Conservation (phyloP, 2,888 invertebrate genomes). For the Megamerina dolium region DNA sequence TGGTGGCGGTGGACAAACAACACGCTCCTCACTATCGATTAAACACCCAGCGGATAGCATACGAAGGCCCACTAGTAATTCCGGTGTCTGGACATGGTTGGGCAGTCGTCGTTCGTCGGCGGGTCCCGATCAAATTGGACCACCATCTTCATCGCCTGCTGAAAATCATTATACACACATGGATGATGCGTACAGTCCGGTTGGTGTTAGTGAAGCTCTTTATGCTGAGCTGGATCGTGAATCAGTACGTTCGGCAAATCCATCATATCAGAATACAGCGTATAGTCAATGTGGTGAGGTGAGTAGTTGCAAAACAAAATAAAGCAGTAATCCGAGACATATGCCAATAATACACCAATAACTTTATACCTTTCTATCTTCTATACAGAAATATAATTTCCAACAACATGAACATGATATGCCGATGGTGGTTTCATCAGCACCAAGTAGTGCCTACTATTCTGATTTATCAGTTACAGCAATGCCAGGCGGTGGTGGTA, state of each 20-base stretch:
- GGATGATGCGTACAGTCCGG: slow-evolving; percentile 58
- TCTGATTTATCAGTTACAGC: slow-evolving; percentile 59
- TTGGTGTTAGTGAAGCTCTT: slow-evolving; percentile 58
- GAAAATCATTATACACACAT: slow-evolving; percentile 70
- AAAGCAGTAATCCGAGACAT: no score
- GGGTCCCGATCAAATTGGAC: slow-evolving; percentile 51
- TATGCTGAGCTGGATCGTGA: slow-evolving; percentile 67
- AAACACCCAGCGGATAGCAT: slow-evolving; percentile 50
- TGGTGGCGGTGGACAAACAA: slow-evolving; percentile 39
- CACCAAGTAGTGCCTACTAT: slow-evolving; percentile 71
- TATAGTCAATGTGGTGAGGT: slow-evolving; percentile 55
- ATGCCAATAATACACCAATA: no score
- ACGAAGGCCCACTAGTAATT: slow-evolving; percentile 48
- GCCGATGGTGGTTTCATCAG: slow-evolving; percentile 55
- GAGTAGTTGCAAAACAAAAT: slow-evolving; percentile 5
- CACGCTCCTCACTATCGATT: slow-evolving; percentile 44
- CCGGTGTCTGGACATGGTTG: slow-evolving; percentile 49
- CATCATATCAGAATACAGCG: slow-evolving; percentile 67
- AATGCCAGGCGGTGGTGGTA: slow-evolving; percentile 46
- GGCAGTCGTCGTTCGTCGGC: slow-evolving; percentile 46
- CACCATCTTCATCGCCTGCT: slow-evolving; percentile 53
- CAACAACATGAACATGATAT: slow-evolving; percentile 50
- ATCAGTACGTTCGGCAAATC: slow-evolving; percentile 51
- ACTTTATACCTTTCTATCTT: neutral
- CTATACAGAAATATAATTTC: slow-evolving; percentile 43